These are phyloP conservation scores for Pecten maximus DNA, from an alignment of 2,888 invertebrate genomes.

Conservation along the genomic window DNA sequence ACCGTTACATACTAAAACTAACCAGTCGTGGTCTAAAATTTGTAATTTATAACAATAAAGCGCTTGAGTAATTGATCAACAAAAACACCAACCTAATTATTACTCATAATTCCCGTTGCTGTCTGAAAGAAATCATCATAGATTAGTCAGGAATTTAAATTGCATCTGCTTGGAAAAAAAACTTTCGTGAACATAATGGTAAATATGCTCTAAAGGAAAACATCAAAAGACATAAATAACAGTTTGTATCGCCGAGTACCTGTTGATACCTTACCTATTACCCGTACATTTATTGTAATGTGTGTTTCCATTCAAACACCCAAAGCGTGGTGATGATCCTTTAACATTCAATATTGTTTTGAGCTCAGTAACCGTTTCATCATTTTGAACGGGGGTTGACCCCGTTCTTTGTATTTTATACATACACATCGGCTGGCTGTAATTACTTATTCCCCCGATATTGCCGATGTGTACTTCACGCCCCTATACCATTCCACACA, in stretches of 20 bases:
- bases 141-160: neutral
- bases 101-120: no score
- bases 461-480: neutral
- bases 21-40: no score
- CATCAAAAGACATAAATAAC: neutral
- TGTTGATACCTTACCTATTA: neutral
- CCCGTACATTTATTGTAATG: neutral
- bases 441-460: neutral
- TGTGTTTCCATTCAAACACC: neutral
- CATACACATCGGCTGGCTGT: neutral
- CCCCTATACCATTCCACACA: neutral
- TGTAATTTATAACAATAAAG: no score
- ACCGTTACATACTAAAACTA: no score
- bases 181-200: no score
- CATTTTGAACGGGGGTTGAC: neutral
- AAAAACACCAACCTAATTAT: no score
- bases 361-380: neutral
- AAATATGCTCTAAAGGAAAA: neutral
- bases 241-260: neutral
- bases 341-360: neutral
- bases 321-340: neutral
- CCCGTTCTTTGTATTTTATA: neutral
- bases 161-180: neutral
- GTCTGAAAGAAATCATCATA: neutral
- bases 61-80: no score